Evolutionary conservation across 2,797 vertebrate genomes (phyloP).

Genomic region (Tauraco hartlaubi): DNA sequence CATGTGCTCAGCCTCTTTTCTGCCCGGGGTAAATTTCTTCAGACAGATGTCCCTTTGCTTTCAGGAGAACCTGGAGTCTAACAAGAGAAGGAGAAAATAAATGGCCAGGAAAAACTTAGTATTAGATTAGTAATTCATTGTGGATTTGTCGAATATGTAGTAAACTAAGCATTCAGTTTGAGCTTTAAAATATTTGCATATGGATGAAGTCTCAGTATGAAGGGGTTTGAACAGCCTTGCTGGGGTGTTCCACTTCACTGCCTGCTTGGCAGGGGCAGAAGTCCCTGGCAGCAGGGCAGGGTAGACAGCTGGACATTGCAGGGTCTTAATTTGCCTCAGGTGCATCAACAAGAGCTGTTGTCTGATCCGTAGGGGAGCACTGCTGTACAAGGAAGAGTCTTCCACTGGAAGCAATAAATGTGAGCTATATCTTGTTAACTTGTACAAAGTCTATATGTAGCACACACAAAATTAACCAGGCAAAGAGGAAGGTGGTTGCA

Average conservation of each 20-base stretch:
- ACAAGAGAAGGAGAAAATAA: slow-evolving; percentile 37
- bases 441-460: neutral
- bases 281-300: neutral
- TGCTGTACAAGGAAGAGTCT: neutral
- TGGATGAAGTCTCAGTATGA: neutral
- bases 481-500: neutral
- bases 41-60: slow-evolving; percentile 40
- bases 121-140: neutral
- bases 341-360: neutral
- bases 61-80: slow-evolving; percentile 14
- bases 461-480: neutral
- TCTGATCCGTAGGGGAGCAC: neutral
- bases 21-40: slow-evolving; percentile 33
- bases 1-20: slow-evolving; percentile 52
- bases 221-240: neutral
- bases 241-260: neutral
- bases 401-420: neutral
- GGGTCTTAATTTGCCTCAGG: neutral
- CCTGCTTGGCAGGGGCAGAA: neutral
- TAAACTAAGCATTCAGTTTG: neutral
- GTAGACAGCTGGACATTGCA: neutral
- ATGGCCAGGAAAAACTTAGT: slow-evolving; percentile 5
- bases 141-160: slow-evolving; percentile 27
- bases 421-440: neutral
- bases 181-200: slow-evolving; percentile 33